A percentile compares a stretch with the other conserved stretches of the same genome.
These are phyloP conservation scores for Dipus sagitta DNA, from an alignment of 2,797 vertebrate genomes.

Conservation along the genomic window DNA sequence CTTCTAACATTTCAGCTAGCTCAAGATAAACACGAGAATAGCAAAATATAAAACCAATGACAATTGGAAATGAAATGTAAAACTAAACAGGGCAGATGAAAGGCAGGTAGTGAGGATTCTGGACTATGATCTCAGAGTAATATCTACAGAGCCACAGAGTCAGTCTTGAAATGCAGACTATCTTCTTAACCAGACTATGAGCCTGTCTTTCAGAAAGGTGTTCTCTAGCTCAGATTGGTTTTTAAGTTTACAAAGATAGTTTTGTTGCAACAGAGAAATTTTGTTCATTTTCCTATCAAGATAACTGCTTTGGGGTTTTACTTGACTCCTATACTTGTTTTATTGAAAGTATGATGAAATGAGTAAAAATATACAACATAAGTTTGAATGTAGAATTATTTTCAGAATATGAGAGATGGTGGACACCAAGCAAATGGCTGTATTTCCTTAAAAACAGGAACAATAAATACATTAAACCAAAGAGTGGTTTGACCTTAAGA, in stretches of 20 bases:
- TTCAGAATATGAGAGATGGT: not conserved
- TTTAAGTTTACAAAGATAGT: not conserved
- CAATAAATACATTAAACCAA: not conserved
- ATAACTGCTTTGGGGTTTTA: not conserved
- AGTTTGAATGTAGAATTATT: not conserved
- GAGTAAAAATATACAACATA: not conserved
- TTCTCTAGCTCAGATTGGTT: not conserved
- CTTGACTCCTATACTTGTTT: not conserved
- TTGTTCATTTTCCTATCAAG: not conserved
- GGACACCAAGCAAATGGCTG: not conserved
- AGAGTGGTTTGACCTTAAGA: not conserved
- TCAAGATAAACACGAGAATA: not conserved
- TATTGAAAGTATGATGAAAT: not conserved
- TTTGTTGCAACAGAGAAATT: not conserved
- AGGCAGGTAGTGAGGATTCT: not conserved
- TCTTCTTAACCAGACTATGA: not conserved
- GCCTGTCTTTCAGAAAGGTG: not conserved
- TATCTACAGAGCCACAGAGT: not conserved
- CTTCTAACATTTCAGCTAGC: constrained; percentile 23
- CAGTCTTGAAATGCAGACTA: not conserved
- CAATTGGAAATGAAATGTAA: not conserved
- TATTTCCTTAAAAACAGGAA: not conserved
- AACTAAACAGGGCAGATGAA: not conserved
- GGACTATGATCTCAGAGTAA: constrained; percentile 3
- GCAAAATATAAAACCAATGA: not conserved